Percentiles rank a stretch among this genome's conserved stretches.
Evolutionary conservation across 2,888 invertebrate species (phyloP).

Genomic region (Eupithecia subfuscata): DNA sequence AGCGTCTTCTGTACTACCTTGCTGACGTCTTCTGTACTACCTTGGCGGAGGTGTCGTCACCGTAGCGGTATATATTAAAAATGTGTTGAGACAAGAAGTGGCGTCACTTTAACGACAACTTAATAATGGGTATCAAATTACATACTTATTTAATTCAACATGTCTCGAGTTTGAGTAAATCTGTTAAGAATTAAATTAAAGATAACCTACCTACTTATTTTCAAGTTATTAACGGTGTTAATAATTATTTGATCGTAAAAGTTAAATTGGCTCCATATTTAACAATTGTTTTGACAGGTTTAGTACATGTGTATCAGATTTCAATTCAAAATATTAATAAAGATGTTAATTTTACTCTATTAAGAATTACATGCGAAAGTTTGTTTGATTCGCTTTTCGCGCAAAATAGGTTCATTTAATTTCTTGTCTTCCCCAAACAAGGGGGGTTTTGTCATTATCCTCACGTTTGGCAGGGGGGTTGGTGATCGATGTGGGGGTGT

Average conservation of each 20-base stretch:
- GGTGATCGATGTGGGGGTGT: no score
- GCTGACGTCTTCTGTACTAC: no score
- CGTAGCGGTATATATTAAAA: background rate
- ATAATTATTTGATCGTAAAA: slow-evolving; percentile 3
- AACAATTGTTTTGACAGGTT: background rate
- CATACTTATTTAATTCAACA: slow-evolving; percentile 14
- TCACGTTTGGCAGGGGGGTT: no score
- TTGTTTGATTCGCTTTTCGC: background rate
- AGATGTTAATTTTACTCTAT: background rate
- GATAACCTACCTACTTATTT: background rate
- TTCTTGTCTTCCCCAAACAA: no score
- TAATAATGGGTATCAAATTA: background rate
- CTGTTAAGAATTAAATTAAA: slow-evolving; percentile 11
- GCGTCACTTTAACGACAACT: background rate
- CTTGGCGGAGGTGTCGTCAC: background rate
- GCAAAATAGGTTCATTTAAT: no score
- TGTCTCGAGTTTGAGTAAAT: slow-evolving; percentile 6
- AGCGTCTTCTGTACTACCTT: background rate
- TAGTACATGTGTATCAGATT: background rate
- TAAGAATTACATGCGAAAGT: background rate
- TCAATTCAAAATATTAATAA: background rate
- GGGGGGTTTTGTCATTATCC: no score
- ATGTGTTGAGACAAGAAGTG: background rate
- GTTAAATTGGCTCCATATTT: background rate
- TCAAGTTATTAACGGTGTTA: background rate